Evolutionary conservation across 2,113 vertebrate genomes (phyloP).

Genomic region (Alosa alosa): DNA sequence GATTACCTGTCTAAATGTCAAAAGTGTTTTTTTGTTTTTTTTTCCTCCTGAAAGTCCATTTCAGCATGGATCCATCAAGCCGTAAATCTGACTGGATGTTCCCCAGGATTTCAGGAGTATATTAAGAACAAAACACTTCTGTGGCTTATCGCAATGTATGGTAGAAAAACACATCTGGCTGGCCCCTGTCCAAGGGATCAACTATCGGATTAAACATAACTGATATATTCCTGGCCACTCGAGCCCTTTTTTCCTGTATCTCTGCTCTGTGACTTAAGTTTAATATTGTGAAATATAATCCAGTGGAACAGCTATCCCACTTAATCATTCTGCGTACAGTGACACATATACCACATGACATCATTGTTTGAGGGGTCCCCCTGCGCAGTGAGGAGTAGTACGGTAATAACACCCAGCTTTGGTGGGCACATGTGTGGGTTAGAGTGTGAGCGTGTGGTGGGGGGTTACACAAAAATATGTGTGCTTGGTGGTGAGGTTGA

Average conservation of each 20-base stretch:
- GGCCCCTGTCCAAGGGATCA: neutral
- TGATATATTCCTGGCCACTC: slow-evolving; percentile 4
- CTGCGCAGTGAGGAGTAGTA: slow-evolving; percentile 57
- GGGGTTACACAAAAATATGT: slow-evolving; percentile 15
- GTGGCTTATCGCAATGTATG: neutral
- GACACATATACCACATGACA: slow-evolving; percentile 57
- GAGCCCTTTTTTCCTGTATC: slow-evolving; percentile 28
- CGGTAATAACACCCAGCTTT: slow-evolving; percentile 54
- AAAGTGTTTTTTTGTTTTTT: neutral
- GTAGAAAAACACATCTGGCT: slow-evolving; percentile 11
- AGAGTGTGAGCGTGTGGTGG: slow-evolving; percentile 44
- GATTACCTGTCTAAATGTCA: neutral
- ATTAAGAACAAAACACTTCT: slow-evolving; percentile 13
- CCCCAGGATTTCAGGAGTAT: neutral
- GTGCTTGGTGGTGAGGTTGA: neutral
- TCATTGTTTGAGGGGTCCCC: slow-evolving; percentile 48
- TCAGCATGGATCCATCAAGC: neutral
- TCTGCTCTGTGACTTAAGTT: slow-evolving; percentile 49
- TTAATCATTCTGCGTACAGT: slow-evolving; percentile 39
- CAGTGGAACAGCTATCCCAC: slow-evolving; percentile 37
- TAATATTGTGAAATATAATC: slow-evolving; percentile 53
- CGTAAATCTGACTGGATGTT: neutral
- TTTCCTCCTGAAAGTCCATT: neutral
- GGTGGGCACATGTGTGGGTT: slow-evolving; percentile 30
- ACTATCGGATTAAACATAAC: neutral